Evolutionary conservation across 2,113 vertebrate genomes (phyloP), one percentile per base, ranked within the genome.

Genomic region (Malurus melanocephalus): DNA sequence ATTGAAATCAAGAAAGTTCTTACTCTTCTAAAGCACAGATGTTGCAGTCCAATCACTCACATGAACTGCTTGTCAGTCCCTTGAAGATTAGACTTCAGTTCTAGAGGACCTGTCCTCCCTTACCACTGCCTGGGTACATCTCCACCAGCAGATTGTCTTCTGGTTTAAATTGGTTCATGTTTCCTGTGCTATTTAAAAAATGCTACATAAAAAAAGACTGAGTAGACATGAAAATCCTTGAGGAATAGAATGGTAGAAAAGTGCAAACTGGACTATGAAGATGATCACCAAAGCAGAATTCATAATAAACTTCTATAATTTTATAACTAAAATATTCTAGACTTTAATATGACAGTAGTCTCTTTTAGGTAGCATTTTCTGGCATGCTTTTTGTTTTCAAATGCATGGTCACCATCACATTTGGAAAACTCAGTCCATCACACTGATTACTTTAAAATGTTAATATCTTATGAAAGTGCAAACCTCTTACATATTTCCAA

Each of bases 161-260:
- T 52, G 2, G 0, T n/a, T 60, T 24, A 69, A 79, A n/a, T 5
- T 51, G 5, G 4, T 79, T 82, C 0, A 0, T 42, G 43, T 56
- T 79, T 65, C 17, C n/a, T 43, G 23, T 13, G 9, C 13, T 71
- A 32, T 61, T 51, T 59, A n/a, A 69, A 51, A 26, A 61, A 8
- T 30, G 6, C 4, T 74, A 14, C 16, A 55, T 43, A 38, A 90
- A 84, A 77, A 78, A 57, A 48, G 3, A n/a, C 8, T 28, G 15
- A 52, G 17, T 26, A 51, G 51, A 51, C 27, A n/a, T 26, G 32
- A 64, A 84, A 77, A 42, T n/a, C 24, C 43, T 23, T 13, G 18
- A 62, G 14, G 19, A 66, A 82, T 1, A 55, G 38, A 62, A 40
- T 9, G 5, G 16, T 18, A 59, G 13, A 85, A 82, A 75, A 71